phyloP scores from a whole-genome alignment of 2,888 invertebrate genomes.

The Suillia variegata region DNA sequence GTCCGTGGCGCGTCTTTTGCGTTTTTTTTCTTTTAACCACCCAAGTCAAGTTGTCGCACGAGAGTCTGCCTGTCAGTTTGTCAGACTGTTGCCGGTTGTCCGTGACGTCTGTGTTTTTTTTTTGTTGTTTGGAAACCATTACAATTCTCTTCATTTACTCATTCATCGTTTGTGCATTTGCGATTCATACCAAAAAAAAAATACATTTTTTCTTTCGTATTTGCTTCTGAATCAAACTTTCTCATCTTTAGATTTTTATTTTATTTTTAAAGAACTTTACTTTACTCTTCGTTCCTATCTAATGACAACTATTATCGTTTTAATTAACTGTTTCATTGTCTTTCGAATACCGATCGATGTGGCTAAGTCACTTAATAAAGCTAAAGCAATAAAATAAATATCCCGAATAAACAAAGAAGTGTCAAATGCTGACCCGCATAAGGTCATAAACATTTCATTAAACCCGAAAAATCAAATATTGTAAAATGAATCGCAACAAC shows the following conservation, averaged over 20 bases:
- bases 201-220: constrained; percentile 36
- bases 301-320: too few relatives aligned
- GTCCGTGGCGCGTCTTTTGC: not conserved
- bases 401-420: too few relatives aligned
- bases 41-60: too few relatives aligned
- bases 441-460: constrained; percentile 11
- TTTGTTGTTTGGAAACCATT: not conserved
- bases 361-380: too few relatives aligned
- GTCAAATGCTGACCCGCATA: not conserved
- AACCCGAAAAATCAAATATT: constrained; percentile 20
- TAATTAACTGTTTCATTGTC: too few relatives aligned
- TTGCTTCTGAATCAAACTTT: too few relatives aligned
- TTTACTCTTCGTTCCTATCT: constrained; percentile 34
- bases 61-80: not conserved
- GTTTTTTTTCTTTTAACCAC: too few relatives aligned
- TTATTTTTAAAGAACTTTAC: too few relatives aligned
- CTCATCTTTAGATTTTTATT: too few relatives aligned
- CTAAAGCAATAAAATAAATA: too few relatives aligned
- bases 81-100: not conserved
- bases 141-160: constrained; percentile 13
- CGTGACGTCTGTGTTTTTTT: not conserved
- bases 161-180: constrained; percentile 18
- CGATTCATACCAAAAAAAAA: constrained; percentile 23
- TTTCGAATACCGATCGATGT: too few relatives aligned
- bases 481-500: not conserved